Percentiles rank a stretch among this genome's conserved stretches.
phyloP scores from a whole-genome alignment of 2,888 invertebrate species.

The Ennomos fuscantarius region DNA sequence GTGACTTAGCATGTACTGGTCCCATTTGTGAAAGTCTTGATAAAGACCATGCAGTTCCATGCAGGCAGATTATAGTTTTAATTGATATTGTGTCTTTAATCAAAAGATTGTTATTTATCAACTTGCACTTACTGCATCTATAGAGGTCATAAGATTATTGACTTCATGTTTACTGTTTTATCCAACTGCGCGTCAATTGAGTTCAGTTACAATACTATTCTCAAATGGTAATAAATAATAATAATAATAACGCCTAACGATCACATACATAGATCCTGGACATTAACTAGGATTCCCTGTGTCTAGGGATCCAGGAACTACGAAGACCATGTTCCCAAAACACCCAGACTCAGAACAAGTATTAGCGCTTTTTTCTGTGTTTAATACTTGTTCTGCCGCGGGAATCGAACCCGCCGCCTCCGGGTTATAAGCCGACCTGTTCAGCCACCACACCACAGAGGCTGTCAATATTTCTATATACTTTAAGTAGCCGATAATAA shows the following conservation, averaged over 20 bases:
- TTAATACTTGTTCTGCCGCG: too few species aligned
- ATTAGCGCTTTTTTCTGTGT: too few species aligned
- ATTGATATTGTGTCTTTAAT: conserved; percentile 18
- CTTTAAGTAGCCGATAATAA: conserved; percentile 33
- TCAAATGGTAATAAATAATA: conserved; percentile 44
- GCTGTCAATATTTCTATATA: conserved; percentile 19
- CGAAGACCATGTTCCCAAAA: too few species aligned
- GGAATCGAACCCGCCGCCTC: too few species aligned
- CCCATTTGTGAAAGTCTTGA: background rate
- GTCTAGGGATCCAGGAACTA: too few species aligned
- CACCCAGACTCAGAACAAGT: too few species aligned
- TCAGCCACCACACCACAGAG: too few species aligned
- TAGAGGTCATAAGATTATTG: conserved; percentile 40
- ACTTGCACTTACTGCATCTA: conserved; percentile 20
- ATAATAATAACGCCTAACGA: too few species aligned
- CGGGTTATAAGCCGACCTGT: too few species aligned
- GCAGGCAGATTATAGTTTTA: conserved; percentile 17
- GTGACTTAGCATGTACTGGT: too few species aligned
- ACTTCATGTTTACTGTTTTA: conserved; percentile 38
- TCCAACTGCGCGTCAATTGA: conserved; percentile 24
- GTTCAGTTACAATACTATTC: conserved; percentile 15
- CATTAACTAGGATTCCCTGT: too few species aligned
- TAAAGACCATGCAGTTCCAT: conserved; percentile 4
- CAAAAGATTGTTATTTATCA: conserved; percentile 26
- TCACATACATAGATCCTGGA: too few species aligned